Conservation (phyloP, 2,888 invertebrate genomes). For the Catocala fraxini region DNA sequence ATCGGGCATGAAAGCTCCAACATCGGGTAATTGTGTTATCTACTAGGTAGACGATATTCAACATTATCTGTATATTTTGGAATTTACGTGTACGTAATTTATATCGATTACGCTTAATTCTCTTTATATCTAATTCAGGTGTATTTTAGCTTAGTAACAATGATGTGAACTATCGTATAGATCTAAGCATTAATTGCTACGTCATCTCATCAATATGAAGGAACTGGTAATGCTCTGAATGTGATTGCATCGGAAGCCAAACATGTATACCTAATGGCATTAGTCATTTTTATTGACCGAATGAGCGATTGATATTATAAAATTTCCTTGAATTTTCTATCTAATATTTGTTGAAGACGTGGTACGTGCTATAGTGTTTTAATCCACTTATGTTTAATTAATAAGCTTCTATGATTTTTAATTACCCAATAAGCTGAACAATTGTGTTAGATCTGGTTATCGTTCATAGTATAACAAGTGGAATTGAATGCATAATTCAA, state of each 20-base stretch:
- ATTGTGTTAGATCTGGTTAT: too few relatives aligned
- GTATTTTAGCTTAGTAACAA: neutral
- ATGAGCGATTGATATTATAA: too few relatives aligned
- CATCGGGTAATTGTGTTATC: conserved; percentile 31
- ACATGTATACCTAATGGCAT: neutral
- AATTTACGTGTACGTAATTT: conserved; percentile 11
- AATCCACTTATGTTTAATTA: too few relatives aligned
- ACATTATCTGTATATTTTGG: conserved; percentile 21
- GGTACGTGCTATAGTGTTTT: too few relatives aligned
- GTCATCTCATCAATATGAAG: conserved; percentile 1
- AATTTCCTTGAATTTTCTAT: too few relatives aligned
- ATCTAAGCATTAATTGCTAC: neutral
- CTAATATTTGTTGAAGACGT: too few relatives aligned
- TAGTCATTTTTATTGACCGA: neutral
- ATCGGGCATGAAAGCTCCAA: conserved; percentile 37
- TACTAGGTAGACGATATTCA: conserved; percentile 24
- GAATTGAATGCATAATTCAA: too few relatives aligned
- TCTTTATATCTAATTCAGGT: neutral
- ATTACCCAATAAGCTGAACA: too few relatives aligned
- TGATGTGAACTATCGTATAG: neutral
- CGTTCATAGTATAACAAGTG: too few relatives aligned
- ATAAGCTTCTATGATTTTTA: too few relatives aligned
- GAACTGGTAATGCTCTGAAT: conserved; percentile 2
- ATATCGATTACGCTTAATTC: too few relatives aligned
- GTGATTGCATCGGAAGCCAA: conserved; percentile 19